phyloP scores from a whole-genome alignment of 2,113 vertebrate genomes.

The Mohoua ochrocephala region DNA sequence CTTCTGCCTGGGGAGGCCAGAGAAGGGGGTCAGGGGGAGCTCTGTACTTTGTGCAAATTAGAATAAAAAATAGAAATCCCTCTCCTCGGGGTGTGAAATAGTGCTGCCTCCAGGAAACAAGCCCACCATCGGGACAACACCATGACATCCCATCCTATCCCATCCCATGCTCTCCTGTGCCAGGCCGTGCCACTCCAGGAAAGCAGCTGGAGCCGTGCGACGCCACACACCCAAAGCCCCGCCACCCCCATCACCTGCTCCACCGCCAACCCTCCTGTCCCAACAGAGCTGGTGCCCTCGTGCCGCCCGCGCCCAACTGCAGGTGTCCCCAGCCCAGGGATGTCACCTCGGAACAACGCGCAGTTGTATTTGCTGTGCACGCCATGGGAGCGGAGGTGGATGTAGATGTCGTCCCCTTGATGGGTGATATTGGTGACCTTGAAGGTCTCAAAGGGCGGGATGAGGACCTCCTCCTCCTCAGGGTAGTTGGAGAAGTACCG shows the following conservation, averaged over 20 bases:
- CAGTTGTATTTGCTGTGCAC: not conserved
- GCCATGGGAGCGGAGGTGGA: not conserved
- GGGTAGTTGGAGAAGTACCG: not conserved
- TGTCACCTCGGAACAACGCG: not conserved
- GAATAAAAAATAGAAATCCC: not conserved
- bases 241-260: no score
- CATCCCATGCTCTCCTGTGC: not conserved
- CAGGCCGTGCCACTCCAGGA: not conserved
- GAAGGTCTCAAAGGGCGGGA: not conserved
- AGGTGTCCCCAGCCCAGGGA: not conserved
- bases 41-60: not conserved
- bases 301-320: accelerated
- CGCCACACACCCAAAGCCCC: not conserved
- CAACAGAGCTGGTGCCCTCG: not conserved
- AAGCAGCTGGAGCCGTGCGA: not conserved
- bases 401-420: not conserved
- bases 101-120: not conserved
- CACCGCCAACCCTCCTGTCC: not conserved
- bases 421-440: not conserved
- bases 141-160: not conserved
- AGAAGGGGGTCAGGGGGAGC: not conserved
- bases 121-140: not conserved
- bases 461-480: not conserved
- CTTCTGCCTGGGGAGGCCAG: not conserved
- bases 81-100: not conserved